Evolutionary conservation across 2,888 invertebrate species (phyloP).

Genomic region (Mythimna loreyi): DNA sequence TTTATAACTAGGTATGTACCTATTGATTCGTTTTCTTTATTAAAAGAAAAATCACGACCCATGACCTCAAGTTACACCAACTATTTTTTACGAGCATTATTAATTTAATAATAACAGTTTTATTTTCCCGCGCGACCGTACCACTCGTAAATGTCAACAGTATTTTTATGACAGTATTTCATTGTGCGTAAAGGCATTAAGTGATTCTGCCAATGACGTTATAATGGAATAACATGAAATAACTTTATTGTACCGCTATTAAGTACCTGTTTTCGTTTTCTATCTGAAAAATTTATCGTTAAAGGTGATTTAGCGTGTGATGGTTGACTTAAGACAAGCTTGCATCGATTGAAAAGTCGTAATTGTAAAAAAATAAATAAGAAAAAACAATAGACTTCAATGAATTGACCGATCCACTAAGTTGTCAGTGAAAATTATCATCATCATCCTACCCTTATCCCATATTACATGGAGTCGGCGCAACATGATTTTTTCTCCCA

Average conservation of each 20-base stretch:
- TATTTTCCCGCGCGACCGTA: conserved; percentile 53
- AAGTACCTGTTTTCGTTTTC: background rate
- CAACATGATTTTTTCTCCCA: too few species aligned
- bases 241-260: conserved; percentile 24
- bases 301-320: background rate
- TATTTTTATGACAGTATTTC: conserved; percentile 58
- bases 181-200: conserved; percentile 56
- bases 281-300: background rate
- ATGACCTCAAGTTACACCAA: conserved; percentile 13
- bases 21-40: too few species aligned
- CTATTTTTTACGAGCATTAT: conserved; percentile 34
- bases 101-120: conserved; percentile 41
- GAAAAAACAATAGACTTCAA: too few species aligned
- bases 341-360: too few species aligned
- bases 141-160: conserved; percentile 58
- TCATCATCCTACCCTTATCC: too few species aligned
- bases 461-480: too few species aligned
- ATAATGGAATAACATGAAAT: conserved; percentile 40
- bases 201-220: conserved; percentile 58
- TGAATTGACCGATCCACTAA: too few species aligned
- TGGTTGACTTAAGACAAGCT: background rate
- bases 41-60: background rate
- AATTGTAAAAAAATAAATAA: too few species aligned
- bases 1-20: too few species aligned
- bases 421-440: too few species aligned